Base-by-base conservation (phyloP, 2,113 vertebrate genomes). In the Irena cyanogastra region DNA sequence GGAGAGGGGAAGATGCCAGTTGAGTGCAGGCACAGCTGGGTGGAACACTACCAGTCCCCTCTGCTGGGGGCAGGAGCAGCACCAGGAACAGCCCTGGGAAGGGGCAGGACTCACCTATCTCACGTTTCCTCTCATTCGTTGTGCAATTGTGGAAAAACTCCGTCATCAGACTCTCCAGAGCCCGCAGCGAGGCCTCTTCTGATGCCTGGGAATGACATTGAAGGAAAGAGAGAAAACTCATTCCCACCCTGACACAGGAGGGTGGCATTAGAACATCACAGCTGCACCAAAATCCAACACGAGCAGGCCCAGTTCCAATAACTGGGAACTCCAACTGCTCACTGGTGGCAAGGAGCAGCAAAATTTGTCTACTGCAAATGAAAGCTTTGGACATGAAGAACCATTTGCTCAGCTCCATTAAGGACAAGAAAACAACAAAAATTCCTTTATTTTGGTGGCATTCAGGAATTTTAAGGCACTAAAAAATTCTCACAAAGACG, bases 131-230 rank as follows among this genome's bases (percentile, higher is more conserved):
- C 95, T 99, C 99, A 37, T 99, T 99, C 4, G 99, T 99, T 3
- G 99, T 99, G 97, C 98, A 99, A 54, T 98, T 99, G 95, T 99
- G 99, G 96, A 99, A 99, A 97, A 99, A 99, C 92, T 99, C 99
- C 0, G 99, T 99, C 99, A 99, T 99, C 8, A 99, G 98, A 97
- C 98, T 99, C 97, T 99, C 99, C 97, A 99, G 80, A 47, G 98
- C 99, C 82, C 98, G 98, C 81, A 99, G 97, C 0, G 99, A 99
- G 95, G 98, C 95, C 97, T 99, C 99, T 93, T 99, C 99, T 56
- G 99, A 99, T 82, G 98, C 98, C 99, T 99, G 89, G 74, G 68
- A 87, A 96, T 1, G 3, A 88, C 72, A 95, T n/a, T 20, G 53
- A 78, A 86, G 65, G 72, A 9, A 86, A 70, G 45, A 87, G 13